phyloP scores from a whole-genome alignment of 1,140 invertebrate species.

The Drosophila sulfurigaster region DNA sequence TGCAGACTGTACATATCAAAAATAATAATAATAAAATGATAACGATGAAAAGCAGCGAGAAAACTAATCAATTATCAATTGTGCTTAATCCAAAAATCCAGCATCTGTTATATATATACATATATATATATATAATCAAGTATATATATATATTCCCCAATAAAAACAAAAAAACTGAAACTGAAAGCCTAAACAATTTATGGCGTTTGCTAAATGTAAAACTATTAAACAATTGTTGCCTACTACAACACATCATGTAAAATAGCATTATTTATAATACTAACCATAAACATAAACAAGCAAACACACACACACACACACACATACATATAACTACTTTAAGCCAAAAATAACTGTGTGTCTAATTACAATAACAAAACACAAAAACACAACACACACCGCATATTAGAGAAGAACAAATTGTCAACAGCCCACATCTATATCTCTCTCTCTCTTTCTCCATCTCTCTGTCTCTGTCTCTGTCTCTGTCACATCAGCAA shows the following conservation, averaged over 20 bases:
- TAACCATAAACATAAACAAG: slow-evolving; percentile 34
- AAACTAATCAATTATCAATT: slow-evolving; percentile 31
- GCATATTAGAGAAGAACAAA: slow-evolving; percentile 25
- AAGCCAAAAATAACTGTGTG: slow-evolving; percentile 35
- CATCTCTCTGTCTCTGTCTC: too few species aligned
- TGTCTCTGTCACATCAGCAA: neutral
- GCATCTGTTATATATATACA: slow-evolving; percentile 21
- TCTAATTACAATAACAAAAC: slow-evolving; percentile 30
- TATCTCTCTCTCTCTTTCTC: too few species aligned
- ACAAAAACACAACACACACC: slow-evolving; percentile 9
- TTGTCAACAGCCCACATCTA: neutral
- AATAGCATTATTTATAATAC: slow-evolving; percentile 55
- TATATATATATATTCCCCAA: slow-evolving; percentile 9
- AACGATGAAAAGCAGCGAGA: neutral
- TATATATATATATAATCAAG: neutral
- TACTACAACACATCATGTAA: slow-evolving; percentile 50
- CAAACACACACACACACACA: slow-evolving; percentile 23
- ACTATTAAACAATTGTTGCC: slow-evolving; percentile 43
- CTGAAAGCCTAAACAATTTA: slow-evolving; percentile 9
- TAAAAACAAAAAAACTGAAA: neutral
- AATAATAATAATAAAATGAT: slow-evolving; percentile 22
- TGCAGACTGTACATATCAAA: slow-evolving; percentile 71
- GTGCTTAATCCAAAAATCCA: slow-evolving; percentile 28
- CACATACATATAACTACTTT: slow-evolving; percentile 32
- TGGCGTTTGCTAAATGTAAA: slow-evolving; percentile 28